Evolutionary conservation across 1,140 invertebrate genomes (phyloP).

Genomic region (Nephila pilipes): DNA sequence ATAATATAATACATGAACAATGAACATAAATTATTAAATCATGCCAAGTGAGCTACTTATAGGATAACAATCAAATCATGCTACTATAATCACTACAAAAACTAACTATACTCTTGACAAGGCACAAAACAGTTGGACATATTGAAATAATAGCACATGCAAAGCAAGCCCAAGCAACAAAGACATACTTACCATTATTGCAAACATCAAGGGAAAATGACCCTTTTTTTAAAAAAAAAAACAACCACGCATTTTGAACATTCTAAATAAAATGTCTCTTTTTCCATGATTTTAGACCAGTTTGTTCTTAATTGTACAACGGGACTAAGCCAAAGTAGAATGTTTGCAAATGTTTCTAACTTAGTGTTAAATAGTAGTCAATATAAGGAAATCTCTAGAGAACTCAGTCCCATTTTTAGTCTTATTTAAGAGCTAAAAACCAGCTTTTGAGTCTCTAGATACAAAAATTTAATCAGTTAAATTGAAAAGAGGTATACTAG

Average conservation of each 20-base stretch:
- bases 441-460: neutral
- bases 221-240: neutral
- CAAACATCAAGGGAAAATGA: conserved; percentile 57
- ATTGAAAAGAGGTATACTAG: neutral
- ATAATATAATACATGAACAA: neutral
- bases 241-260: neutral
- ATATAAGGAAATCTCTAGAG: too few relatives aligned
- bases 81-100: neutral
- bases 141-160: conserved; percentile 49
- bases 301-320: neutral
- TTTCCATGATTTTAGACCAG: neutral
- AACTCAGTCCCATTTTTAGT: neutral
- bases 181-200: conserved; percentile 53
- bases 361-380: too few relatives aligned
- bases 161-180: conserved; percentile 68
- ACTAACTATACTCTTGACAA: neutral
- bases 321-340: neutral
- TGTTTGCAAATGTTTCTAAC: too few relatives aligned
- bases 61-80: conserved; percentile 14
- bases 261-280: too few relatives aligned
- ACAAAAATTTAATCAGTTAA: neutral
- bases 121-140: neutral
- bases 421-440: neutral
- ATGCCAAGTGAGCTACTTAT: neutral
- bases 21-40: neutral